Evolutionary conservation across 92 coral and sea anemone genomes (phyloP), one percentile per base, ranked within the genome.

Genomic region (Micromussa lordhowensis): DNA sequence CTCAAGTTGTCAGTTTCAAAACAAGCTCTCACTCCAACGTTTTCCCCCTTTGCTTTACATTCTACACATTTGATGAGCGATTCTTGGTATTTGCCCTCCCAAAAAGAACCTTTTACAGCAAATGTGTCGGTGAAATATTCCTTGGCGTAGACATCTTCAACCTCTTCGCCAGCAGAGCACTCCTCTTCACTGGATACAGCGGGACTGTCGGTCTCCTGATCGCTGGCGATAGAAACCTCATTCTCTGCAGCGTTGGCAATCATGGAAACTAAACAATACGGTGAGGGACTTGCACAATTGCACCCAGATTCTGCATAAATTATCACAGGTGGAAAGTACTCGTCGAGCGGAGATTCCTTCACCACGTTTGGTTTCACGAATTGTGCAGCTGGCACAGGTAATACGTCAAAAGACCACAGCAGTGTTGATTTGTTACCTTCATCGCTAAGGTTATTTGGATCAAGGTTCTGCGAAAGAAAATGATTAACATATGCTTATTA

Each of bases 1-100:
- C 77, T 68, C n/a, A 90, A 55, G 53, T 90, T 93, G 88, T 82
- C 84, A 30, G 93, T 82, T 57, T 90, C 95, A 63, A 68, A 82
- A 19, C 79, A 76, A 36, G 87, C 83, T 51, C 85, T 73, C 17
- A 89, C 66, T 48, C 21, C 35, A 10, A 92, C 80, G 18, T 72
- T 57, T 6, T 73, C 35, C 17, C 78, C 66, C 16, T 66, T 21
- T 48, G 78, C 68, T 40, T 74, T 77, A 24, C 81, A 57, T 15
- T 72, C 78, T 17, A 80, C 51, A 75, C 92, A 85, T 22, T 71
- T 85, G 4, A 44, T 14, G 14, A 92, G 88, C 9, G 82, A 81
- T 21, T 40, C 57, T 32, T 93, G 92, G 64, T 92, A 89, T 57
- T 88, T 57, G 19, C 73, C 72, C 63, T 90, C 95, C 75, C 83